Percentiles rank a stretch among this genome's conserved stretches.
phyloP scores from a whole-genome alignment of 23 tunicate genomes.

The Halocynthia aurantium region DNA sequence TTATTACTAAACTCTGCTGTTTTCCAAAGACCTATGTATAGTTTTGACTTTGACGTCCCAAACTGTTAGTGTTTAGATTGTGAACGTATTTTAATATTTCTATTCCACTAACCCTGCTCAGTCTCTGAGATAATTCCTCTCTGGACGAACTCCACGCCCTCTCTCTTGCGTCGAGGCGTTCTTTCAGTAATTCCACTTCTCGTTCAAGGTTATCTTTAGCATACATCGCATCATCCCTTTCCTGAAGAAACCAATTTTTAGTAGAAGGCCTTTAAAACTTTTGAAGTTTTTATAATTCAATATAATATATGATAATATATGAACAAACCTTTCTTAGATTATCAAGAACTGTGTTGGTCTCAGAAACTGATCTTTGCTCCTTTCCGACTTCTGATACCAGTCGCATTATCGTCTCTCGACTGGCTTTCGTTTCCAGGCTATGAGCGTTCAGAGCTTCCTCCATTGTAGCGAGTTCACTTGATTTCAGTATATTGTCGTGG shows the following conservation, averaged over 20 bases:
- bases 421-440: slow-evolving; percentile 73
- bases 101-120: slow-evolving; percentile 29
- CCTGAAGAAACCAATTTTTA: slow-evolving; percentile 22
- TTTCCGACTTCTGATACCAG: slow-evolving; percentile 87
- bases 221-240: slow-evolving; percentile 52
- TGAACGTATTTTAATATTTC: too few relatives aligned
- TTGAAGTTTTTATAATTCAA: background rate
- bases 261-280: background rate
- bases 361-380: slow-evolving; percentile 77
- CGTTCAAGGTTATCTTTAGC: slow-evolving; percentile 63
- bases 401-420: slow-evolving; percentile 91
- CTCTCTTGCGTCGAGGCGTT: slow-evolving; percentile 55
- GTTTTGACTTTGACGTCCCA: background rate
- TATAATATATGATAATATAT: too few relatives aligned
- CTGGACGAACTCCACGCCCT: slow-evolving; percentile 73
- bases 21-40: too few relatives aligned
- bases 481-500: slow-evolving; percentile 52
- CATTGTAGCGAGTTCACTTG: slow-evolving; percentile 59
- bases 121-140: slow-evolving; percentile 56
- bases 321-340: slow-evolving; percentile 7
- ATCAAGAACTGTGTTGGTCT: slow-evolving; percentile 24
- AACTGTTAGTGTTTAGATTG: background rate
- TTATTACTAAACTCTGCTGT: too few relatives aligned
- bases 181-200: slow-evolving; percentile 57
- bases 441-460: slow-evolving; percentile 75